Evolutionary conservation across 2,797 vertebrate genomes (phyloP), one percentile per base, ranked within the genome.

Genomic region (Rhinogobio ventralis): DNA sequence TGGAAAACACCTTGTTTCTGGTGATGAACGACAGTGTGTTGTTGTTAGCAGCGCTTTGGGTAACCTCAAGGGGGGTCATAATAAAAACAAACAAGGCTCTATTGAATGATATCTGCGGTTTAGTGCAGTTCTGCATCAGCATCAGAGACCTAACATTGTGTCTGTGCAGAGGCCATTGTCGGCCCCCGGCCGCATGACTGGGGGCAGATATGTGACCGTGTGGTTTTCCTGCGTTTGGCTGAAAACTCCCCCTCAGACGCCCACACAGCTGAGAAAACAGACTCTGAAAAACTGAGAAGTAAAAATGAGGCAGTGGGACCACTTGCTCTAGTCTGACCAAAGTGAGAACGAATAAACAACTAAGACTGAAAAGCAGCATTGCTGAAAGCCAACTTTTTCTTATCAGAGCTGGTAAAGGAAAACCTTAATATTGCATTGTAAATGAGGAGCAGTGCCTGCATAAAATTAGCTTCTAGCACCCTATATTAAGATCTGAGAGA

Each of bases 151-250:
- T 55, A n/a, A 23, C 39, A 64, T 46, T 79, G 28, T 66, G 60
- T 79, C 64, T 49, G 25, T 4, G 4, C 73, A 30, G 53, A 30
- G 28, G 81, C 42, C 71, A 55, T 46, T 79, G 81, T 64, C 36
- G 2, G 28, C n/a, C 39, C 33, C 3, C 33, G 77, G 71, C 57
- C 78, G 62, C 84, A 84, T 72, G 77, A 66, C 78, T 62, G 62
- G 19, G 51, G 83, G 55, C 53, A 17, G 39, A 81, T 84, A 89
- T 90, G 86, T 90, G 90, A 90, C 81, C 84, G 87, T 87, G 89
- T 74, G 84, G 90, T 91, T 91, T 85, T 88, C 85, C 83, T 88
- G 85, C 67, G 49, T 83, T 67, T 78, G 76, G 45, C 46, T 86
- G 79, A 67, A 67, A 69, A 73, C 64, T 67, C 45, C 62, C 64